These are phyloP conservation scores for Diploscapter pachys DNA, from an alignment of 1,140 invertebrate species.

Conservation along the genomic window DNA sequence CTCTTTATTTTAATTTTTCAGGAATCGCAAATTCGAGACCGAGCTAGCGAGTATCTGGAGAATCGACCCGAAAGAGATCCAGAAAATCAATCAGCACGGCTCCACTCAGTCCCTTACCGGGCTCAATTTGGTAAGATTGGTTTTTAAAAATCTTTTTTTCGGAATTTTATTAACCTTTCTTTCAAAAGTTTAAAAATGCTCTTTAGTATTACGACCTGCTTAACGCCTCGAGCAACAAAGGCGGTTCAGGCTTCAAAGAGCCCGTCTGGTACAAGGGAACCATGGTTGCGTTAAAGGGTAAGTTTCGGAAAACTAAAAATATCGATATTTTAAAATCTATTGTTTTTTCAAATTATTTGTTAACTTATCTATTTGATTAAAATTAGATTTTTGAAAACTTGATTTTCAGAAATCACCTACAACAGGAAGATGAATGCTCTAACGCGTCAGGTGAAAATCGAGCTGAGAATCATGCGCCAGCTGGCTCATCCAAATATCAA, in stretches of 20 bases:
- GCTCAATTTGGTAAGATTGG: no score
- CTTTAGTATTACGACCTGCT: no score
- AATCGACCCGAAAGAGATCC: constrained; percentile 79
- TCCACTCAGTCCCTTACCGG: neutral
- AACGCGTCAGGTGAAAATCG: constrained; percentile 86
- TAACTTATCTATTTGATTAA: no score
- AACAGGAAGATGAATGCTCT: constrained; percentile 83
- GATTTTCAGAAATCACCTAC: constrained; percentile 72
- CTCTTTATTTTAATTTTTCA: constrained; percentile 47
- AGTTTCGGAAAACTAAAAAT: no score
- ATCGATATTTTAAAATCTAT: no score
- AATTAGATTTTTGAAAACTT: no score
- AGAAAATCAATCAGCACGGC: constrained; percentile 3
- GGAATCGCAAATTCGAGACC: constrained; percentile 96
- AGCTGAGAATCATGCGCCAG: constrained; percentile 91
- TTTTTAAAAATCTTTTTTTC: no score
- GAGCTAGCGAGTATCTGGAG: constrained; percentile 95
- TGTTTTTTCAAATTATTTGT: no score
- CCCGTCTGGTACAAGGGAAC: constrained; percentile 80
- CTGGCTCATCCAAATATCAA: constrained; percentile 91
- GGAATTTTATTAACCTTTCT: no score
- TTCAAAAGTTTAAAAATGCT: no score
- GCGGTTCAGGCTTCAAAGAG: constrained; percentile 72
- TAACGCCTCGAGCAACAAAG: no score
- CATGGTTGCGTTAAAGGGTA: constrained; percentile 78